These are phyloP conservation scores for Conger conger DNA, from an alignment of 2,113 vertebrate species.

Conservation along the genomic window DNA sequence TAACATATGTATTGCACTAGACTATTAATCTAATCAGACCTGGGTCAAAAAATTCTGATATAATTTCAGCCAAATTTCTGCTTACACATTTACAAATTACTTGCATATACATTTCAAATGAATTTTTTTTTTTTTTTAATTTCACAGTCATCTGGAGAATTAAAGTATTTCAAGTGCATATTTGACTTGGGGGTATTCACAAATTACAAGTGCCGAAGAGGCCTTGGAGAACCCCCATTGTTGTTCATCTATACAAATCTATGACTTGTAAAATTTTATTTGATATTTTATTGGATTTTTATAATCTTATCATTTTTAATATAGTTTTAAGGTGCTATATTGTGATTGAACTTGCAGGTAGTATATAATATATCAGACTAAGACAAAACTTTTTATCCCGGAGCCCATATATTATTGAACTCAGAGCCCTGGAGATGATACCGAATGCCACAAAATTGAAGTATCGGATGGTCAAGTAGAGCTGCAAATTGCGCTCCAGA, in stretches of 20 bases:
- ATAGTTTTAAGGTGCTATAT: neutral
- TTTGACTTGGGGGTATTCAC: neutral
- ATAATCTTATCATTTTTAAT: no score
- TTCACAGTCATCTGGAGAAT: no score
- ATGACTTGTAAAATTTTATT: no score
- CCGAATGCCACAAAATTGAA: constrained; percentile 45
- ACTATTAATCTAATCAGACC: no score
- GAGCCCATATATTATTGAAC: constrained; percentile 53
- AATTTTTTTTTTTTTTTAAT: no score
- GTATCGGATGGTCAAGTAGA: constrained; percentile 31
- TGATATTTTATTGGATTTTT: no score
- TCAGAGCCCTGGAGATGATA: constrained; percentile 45
- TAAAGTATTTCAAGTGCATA: neutral
- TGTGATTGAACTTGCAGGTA: constrained; percentile 30
- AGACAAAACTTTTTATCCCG: constrained; percentile 46
- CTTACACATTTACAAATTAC: no score
- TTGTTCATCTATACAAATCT: neutral
- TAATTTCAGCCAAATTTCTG: no score
- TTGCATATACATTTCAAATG: no score
- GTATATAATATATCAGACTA: constrained; percentile 28
- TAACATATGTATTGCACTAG: no score
- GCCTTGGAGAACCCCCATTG: neutral
- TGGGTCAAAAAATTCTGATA: no score
- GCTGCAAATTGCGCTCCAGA: constrained; percentile 24
- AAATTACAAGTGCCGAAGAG: no score